phyloP scores from a whole-genome alignment of 2,113 vertebrate genomes.

The Vulpes vulpes region DNA sequence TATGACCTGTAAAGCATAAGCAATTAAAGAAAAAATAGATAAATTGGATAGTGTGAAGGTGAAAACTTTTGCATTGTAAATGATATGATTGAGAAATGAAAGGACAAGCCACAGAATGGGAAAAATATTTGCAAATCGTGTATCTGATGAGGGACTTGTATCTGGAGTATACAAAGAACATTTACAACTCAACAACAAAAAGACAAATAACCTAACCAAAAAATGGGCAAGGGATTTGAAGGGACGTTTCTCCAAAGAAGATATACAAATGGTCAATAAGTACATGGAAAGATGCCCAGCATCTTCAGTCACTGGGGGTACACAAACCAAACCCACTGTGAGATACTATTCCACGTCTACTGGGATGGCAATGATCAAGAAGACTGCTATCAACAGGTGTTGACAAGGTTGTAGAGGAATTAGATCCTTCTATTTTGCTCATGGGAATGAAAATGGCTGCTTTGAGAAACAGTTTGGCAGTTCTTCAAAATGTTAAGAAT shows the following conservation, averaged over 20 bases:
- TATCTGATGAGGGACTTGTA: not conserved
- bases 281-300: not conserved
- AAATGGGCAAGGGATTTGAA: not conserved
- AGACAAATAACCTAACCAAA: not conserved
- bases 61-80: not conserved
- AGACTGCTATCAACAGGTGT: not conserved
- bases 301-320: not conserved
- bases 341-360: not conserved
- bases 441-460: not conserved
- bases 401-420: not conserved
- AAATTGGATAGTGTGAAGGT: not conserved
- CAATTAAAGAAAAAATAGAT: not conserved
- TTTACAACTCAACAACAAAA: not conserved
- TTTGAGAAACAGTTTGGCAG: not conserved
- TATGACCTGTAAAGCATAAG: not conserved
- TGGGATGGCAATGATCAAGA: not conserved
- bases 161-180: slow-evolving; percentile 3
- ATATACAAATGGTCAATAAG: not conserved
- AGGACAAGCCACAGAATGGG: not conserved
- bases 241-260: not conserved
- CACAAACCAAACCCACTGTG: not conserved
- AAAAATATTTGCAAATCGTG: not conserved
- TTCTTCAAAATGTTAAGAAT: not conserved
- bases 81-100: not conserved
- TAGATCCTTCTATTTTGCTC: not conserved